Base-by-base conservation (phyloP, 1,140 invertebrate genomes). In the Bombus polaris region DNA sequence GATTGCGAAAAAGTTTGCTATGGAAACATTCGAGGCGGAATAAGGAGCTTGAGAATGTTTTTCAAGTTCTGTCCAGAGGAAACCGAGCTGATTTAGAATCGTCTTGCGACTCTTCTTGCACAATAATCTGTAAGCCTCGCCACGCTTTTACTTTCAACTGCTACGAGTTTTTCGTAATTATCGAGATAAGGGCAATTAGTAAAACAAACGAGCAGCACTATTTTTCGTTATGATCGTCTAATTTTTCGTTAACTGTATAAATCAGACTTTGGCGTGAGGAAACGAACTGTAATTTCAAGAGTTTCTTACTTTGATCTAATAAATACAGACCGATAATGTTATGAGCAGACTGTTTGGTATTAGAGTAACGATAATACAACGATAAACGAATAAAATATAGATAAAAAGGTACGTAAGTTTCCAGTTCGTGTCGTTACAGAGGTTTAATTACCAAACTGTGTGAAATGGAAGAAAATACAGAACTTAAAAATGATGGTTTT, bases 71-170 rank as follows among this genome's bases (percentile, higher is more conserved):
- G 70, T 66, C 25, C 18, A 22, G 28, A 25, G 32, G 44, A 35
- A 88, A 70, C 37, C 28, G 9, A 37, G 25, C 1, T 3, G 18
- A 18, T 22, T n/a, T 57, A 70, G 57, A 79, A 79, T 87, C 42
- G 39, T 87, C 87, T 89, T 76, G 81, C 68, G 76, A 81, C 62
- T 79, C 59, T 22, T 57, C 87, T 90, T 90, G 84, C 89, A 78
- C 81, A 91, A 91, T 62, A 70, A n/a, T 59, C 71, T 72, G 86
- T 18, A 86, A 71, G 81, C 82, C 75, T 80, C 74, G 87, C 77
- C 81, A 90, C 91, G 89, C 92, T 93, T 93, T 93, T 93, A 93
- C 92, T 93, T 93, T 93, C 90, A 35, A 73, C 83, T 80, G 75
- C 79, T 42, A 35, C 78, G 53, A 84, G 74, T 84, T 89, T 44